phyloP scores from a whole-genome alignment of 2,113 vertebrate genomes.

The Cheilinus undulatus region DNA sequence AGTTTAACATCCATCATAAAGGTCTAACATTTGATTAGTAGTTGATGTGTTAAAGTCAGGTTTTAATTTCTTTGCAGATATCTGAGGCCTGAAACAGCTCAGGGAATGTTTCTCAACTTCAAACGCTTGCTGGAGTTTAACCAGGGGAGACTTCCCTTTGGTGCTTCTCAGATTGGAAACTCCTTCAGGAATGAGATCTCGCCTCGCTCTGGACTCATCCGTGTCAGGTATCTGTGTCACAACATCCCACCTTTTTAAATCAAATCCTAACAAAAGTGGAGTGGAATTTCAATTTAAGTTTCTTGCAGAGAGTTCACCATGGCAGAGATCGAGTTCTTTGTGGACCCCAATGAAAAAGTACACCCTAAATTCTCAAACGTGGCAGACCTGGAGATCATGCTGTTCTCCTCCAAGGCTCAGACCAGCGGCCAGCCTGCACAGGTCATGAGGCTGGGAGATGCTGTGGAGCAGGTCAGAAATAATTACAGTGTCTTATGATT shows the following conservation, averaged over 20 bases:
- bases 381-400: conserved; percentile 88
- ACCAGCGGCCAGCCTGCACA: conserved; percentile 94
- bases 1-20: fast-evolving
- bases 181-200: conserved; percentile 99
- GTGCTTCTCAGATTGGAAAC: conserved; percentile 98
- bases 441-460: conserved; percentile 92
- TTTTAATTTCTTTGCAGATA: conserved; percentile 83
- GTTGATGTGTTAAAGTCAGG: neutral
- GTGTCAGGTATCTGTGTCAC: conserved; percentile 91
- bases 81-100: conserved; percentile 97
- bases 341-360: conserved; percentile 94
- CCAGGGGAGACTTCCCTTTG: conserved; percentile 97
- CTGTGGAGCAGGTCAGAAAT: conserved; percentile 91
- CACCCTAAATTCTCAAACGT: conserved; percentile 94
- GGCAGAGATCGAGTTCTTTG: conserved; percentile 99
- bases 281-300: neutral
- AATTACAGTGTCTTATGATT: too few species aligned
- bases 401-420: conserved; percentile 97
- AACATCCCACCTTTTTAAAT: neutral
- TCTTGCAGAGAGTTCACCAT: conserved; percentile 95
- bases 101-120: conserved; percentile 99
- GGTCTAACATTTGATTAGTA: neutral
- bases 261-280: neutral
- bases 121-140: conserved; percentile 98
- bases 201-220: conserved; percentile 96